Conservation (phyloP, 2,888 invertebrate species). For the Pandemis corylana region DNA sequence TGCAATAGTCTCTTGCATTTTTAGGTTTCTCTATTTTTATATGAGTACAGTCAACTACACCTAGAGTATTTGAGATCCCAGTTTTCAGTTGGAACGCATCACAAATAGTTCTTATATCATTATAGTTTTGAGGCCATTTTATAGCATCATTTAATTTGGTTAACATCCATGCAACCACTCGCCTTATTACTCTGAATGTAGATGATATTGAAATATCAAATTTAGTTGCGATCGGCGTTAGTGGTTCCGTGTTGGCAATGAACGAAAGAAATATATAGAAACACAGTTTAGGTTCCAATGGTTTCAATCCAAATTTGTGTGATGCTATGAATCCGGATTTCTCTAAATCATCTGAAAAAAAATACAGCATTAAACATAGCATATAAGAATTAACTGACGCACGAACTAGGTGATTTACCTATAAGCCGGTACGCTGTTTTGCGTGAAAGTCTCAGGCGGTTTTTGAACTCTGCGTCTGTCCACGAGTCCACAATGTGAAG, state of each 20-base stretch:
- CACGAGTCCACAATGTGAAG: constrained; percentile 69
- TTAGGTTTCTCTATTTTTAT: constrained; percentile 70
- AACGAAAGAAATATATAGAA: constrained; percentile 71
- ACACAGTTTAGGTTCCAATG: constrained; percentile 68
- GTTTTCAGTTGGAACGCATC: constrained; percentile 61
- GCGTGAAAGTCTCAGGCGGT: constrained; percentile 62
- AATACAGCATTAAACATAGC: neutral
- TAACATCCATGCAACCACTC: constrained; percentile 68
- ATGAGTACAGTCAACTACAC: constrained; percentile 67
- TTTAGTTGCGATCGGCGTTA: constrained; percentile 67
- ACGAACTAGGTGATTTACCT: constrained; percentile 51
- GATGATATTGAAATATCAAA: constrained; percentile 73
- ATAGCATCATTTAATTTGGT: constrained; percentile 66
- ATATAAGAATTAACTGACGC: neutral
- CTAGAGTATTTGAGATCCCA: constrained; percentile 64
- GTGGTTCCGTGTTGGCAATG: constrained; percentile 64
- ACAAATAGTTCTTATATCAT: constrained; percentile 58
- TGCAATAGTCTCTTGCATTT: constrained; percentile 65
- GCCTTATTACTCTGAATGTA: constrained; percentile 67
- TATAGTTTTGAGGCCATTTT: constrained; percentile 64
- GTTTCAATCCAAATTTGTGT: constrained; percentile 68
- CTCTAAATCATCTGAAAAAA: constrained; percentile 68
- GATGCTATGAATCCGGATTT: constrained; percentile 68
- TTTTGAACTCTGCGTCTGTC: constrained; percentile 68
- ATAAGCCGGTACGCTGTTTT: constrained; percentile 62